A percentile compares a stretch with the other conserved stretches of the same genome.
These are phyloP conservation scores for Drosophila kuntzei DNA, from an alignment of 2,888 invertebrate species.

Conservation along the genomic window DNA sequence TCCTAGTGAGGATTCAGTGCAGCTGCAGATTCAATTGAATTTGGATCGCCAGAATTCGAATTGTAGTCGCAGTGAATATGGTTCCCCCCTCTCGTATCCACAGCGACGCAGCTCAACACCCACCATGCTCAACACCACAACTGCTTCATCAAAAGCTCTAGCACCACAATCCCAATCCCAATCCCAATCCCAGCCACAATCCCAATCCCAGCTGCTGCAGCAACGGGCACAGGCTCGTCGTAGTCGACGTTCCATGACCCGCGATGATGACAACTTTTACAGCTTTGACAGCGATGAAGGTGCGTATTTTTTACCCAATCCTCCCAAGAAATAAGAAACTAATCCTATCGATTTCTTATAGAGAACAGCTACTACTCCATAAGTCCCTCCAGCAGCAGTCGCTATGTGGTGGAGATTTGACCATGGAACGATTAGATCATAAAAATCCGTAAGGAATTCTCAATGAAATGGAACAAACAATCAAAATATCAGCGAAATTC, in stretches of 20 bases:
- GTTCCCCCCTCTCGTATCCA: slow-evolving; percentile 82
- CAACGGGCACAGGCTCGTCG: slow-evolving; percentile 53
- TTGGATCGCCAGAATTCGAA: slow-evolving; percentile 70
- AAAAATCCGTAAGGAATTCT: neutral
- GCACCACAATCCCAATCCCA: slow-evolving; percentile 19
- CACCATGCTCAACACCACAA: slow-evolving; percentile 24
- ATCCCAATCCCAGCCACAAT: neutral
- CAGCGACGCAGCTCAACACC: slow-evolving; percentile 70
- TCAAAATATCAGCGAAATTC: neutral
- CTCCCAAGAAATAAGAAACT: neutral
- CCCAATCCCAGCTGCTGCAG: slow-evolving; percentile 6
- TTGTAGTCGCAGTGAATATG: slow-evolving; percentile 79
- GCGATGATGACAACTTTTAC: slow-evolving; percentile 83
- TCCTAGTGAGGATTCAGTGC: neutral
- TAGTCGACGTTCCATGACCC: slow-evolving; percentile 78
- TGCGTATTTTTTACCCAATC: slow-evolving; percentile 32
- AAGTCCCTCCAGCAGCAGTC: slow-evolving; percentile 82
- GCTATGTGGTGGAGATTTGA: slow-evolving; percentile 81
- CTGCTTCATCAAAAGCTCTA: neutral
- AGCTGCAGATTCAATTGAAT: slow-evolving; percentile 14
- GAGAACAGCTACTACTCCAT: slow-evolving; percentile 83
- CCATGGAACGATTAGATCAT: neutral
- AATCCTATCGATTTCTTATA: slow-evolving; percentile 32
- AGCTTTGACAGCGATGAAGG: slow-evolving; percentile 85
- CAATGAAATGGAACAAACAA: neutral